Percentiles rank a stretch among this genome's conserved stretches.
Conservation (phyloP, 2,888 invertebrate genomes). For the Stenoptilia bipunctidactyla region DNA sequence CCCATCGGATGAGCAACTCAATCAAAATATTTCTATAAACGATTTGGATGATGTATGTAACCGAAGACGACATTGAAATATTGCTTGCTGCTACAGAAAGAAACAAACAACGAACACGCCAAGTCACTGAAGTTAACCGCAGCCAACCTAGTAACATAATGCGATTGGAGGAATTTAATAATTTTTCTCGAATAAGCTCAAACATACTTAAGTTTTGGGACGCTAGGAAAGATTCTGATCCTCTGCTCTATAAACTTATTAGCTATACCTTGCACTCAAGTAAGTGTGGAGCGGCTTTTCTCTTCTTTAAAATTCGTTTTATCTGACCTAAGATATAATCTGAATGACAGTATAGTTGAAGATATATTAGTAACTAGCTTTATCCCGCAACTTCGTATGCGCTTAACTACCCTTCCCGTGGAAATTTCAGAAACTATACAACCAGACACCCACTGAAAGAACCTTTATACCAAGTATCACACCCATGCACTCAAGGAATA, state of each 20-base stretch:
- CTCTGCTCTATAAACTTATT: too few species aligned
- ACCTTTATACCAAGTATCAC: too few species aligned
- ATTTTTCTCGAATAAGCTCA: neutral
- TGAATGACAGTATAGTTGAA: conserved; percentile 6
- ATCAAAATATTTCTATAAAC: too few species aligned
- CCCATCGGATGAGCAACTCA: neutral
- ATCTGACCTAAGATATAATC: conserved; percentile 9
- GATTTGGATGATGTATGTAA: too few species aligned
- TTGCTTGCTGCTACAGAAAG: neutral
- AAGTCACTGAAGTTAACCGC: neutral
- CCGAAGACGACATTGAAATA: neutral
- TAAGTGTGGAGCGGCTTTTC: conserved; percentile 15
- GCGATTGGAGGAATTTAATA: neutral
- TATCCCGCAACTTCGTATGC: too few species aligned
- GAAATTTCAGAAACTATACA: too few species aligned
- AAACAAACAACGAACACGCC: neutral
- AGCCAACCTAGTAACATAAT: neutral
- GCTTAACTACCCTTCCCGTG: too few species aligned
- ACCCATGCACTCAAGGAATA: too few species aligned
- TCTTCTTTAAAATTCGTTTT: conserved; percentile 15
- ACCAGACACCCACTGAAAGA: too few species aligned
- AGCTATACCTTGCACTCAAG: conserved; percentile 14
- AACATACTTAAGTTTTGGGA: neutral
- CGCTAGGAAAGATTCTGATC: too few species aligned
- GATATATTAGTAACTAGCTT: too few species aligned